phyloP scores from a whole-genome alignment of 2,113 vertebrate genomes.

The Ochotona curzoniae region DNA sequence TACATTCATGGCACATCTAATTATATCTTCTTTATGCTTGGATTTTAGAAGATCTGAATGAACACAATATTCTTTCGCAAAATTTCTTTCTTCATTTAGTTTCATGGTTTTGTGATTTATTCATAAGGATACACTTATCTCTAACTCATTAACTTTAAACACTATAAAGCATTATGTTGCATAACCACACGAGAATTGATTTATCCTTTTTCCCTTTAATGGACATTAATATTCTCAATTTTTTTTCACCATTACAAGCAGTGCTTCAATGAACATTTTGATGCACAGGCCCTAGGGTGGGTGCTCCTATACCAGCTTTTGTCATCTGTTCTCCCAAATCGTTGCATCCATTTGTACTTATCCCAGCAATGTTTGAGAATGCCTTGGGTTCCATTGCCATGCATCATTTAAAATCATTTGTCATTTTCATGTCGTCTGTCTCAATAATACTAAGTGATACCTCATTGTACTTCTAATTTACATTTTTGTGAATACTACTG shows the following conservation, averaged over 20 bases:
- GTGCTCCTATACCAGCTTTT: neutral
- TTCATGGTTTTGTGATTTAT: constrained; percentile 52
- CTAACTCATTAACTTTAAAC: constrained; percentile 70
- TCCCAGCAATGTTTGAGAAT: neutral
- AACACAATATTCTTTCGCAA: neutral
- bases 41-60: neutral
- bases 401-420: neutral
- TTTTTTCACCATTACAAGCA: constrained; percentile 52
- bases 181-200: constrained; percentile 46
- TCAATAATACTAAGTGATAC: constrained; percentile 27
- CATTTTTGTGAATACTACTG: neutral
- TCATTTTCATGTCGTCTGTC: constrained; percentile 1
- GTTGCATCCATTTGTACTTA: neutral
- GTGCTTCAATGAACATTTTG: constrained; percentile 51
- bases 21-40: neutral
- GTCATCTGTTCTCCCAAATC: constrained; percentile 17
- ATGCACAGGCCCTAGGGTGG: neutral
- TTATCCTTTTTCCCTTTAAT: constrained; percentile 62
- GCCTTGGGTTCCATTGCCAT: neutral
- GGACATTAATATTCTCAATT: constrained; percentile 54
- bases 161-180: constrained; percentile 29
- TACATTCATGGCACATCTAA: neutral
- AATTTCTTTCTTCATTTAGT: constrained; percentile 46
- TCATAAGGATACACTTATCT: constrained; percentile 53
- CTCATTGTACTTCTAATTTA: constrained; percentile 7